A percentile compares a stretch with the other conserved stretches of the same genome.
Evolutionary conservation across 2,113 vertebrate genomes (phyloP).

Genomic region (Paratilapia polleni): DNA sequence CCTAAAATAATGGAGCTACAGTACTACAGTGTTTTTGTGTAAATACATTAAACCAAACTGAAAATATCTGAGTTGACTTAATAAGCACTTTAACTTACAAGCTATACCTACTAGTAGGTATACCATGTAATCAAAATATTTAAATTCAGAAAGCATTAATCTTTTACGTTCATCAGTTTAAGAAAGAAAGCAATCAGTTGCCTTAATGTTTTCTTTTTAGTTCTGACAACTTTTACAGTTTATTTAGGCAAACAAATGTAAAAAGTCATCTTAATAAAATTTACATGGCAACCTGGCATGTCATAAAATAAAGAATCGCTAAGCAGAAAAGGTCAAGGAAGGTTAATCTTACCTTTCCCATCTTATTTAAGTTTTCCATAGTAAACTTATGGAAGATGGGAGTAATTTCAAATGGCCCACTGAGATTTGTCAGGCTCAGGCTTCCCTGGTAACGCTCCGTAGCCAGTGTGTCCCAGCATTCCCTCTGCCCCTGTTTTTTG

Average conservation of each 20-base stretch:
- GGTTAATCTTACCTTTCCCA: not conserved
- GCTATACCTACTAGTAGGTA: not conserved
- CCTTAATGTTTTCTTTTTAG: accelerated
- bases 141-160: not conserved
- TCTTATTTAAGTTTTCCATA: not conserved
- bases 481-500: slow-evolving; percentile 37
- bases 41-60: not conserved
- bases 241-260: not conserved
- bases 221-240: not conserved
- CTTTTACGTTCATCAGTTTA: not conserved
- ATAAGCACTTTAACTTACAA: slow-evolving; percentile 2
- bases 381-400: not conserved
- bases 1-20: not conserved
- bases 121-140: slow-evolving; percentile 11
- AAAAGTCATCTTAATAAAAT: not conserved
- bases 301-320: not conserved
- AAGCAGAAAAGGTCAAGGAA: not conserved
- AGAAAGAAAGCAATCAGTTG: not conserved
- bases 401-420: slow-evolving; percentile 39
- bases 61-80: not conserved
- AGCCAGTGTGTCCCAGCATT: slow-evolving; percentile 33
- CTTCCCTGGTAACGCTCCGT: slow-evolving; percentile 45
- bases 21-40: not conserved
- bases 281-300: not conserved
- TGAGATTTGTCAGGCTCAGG: slow-evolving; percentile 39